phyloP scores from a whole-genome alignment of 2,888 invertebrate species.

The Ichneumon xanthorius region DNA sequence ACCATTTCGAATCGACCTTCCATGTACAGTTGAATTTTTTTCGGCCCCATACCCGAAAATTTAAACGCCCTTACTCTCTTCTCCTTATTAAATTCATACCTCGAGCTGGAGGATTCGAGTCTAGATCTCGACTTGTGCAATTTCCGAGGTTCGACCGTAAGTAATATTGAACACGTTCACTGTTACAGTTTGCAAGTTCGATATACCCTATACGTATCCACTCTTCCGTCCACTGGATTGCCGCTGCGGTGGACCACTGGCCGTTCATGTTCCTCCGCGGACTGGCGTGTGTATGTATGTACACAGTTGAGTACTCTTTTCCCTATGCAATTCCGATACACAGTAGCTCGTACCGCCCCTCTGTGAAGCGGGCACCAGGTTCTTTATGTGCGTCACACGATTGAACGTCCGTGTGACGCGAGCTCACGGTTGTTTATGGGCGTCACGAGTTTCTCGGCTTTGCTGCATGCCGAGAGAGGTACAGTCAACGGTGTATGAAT shows the following conservation, averaged over 20 bases:
- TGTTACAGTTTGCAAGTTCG: not conserved
- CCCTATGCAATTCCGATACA: conserved; percentile 5
- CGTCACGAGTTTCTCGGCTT: conserved; percentile 54
- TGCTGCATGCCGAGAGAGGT: conserved; percentile 11
- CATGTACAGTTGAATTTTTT: conserved; percentile 11
- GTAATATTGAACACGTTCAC: not conserved
- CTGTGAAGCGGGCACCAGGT: conserved; percentile 17
- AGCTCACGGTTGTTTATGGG: conserved; percentile 61
- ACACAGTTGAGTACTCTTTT: not conserved
- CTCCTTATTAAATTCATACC: not conserved
- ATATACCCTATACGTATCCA: not conserved
- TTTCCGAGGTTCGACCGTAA: not conserved
- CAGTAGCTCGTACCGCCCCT: not conserved
- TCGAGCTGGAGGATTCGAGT: not conserved
- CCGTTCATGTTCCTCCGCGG: not conserved
- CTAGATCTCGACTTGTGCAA: not conserved
- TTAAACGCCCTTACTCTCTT: not conserved
- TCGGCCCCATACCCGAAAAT: not conserved
- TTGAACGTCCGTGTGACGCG: conserved; percentile 55
- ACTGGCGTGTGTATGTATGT: not conserved
- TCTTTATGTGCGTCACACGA: conserved; percentile 64
- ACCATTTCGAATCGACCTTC: conserved; percentile 37
- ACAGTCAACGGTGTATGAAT: conserved; percentile 15
- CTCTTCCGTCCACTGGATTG: conserved; percentile 7
- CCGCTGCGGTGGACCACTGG: conserved; percentile 15